These are phyloP conservation scores for Drosophila mercatorum DNA, from an alignment of 2,888 invertebrate species.

Conservation along the genomic window DNA sequence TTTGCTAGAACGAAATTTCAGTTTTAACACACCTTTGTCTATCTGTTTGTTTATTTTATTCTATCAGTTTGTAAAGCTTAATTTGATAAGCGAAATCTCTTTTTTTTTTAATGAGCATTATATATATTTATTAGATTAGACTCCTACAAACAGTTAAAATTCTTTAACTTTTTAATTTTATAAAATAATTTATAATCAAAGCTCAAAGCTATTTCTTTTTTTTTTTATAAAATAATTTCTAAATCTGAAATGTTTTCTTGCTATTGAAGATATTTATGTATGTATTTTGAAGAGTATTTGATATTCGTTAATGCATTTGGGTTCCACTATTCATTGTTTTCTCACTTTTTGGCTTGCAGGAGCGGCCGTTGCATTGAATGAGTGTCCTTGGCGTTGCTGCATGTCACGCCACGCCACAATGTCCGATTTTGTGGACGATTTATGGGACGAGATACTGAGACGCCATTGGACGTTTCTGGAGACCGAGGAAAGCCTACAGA, in stretches of 20 bases:
- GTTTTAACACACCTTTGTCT: neutral
- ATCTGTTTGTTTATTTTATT: neutral
- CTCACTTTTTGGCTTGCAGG: constrained; percentile 46
- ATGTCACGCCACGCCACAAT: constrained; percentile 73
- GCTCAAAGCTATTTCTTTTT: too few relatives aligned
- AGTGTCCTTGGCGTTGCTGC: constrained; percentile 66
- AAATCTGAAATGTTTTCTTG: too few relatives aligned
- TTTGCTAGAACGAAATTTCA: neutral
- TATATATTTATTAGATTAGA: constrained; percentile 6
- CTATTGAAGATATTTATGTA: neutral
- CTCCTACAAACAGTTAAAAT: neutral
- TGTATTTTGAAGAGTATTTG: neutral
- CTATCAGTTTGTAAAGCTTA: neutral
- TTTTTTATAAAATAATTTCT: too few relatives aligned
- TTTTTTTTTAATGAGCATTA: neutral
- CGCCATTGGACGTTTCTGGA: constrained; percentile 92
- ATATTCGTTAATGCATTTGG: neutral
- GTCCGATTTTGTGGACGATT: constrained; percentile 82
- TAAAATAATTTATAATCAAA: neutral
- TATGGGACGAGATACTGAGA: constrained; percentile 90
- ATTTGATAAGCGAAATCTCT: constrained; percentile 4
- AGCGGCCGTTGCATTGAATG: constrained; percentile 68
- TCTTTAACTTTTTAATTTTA: neutral
- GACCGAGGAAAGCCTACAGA: constrained; percentile 91
- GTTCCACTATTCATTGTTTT: constrained; percentile 4